A percentile compares a stretch with the other conserved stretches of the same genome.
These are phyloP conservation scores for Catotricha subobsoleta DNA, from an alignment of 2,888 invertebrate species.

Conservation along the genomic window DNA sequence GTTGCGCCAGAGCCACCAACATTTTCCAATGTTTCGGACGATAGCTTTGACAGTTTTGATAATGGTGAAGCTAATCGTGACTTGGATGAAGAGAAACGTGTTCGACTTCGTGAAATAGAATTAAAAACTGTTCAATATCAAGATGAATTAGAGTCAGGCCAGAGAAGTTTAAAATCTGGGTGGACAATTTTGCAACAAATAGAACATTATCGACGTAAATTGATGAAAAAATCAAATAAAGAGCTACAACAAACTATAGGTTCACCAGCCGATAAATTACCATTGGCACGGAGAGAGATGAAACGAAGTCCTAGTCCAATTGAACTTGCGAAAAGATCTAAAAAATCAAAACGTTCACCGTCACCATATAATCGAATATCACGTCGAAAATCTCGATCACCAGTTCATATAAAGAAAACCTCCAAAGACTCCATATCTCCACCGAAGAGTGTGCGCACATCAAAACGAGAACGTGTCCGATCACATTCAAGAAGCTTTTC, in stretches of 20 bases:
- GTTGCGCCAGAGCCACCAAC: slow-evolving; percentile 24
- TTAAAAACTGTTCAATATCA: slow-evolving; percentile 89
- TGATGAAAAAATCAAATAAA: slow-evolving; percentile 42
- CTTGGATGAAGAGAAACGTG: slow-evolving; percentile 50
- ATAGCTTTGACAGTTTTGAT: slow-evolving; percentile 25
- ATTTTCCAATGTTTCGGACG: slow-evolving; percentile 21
- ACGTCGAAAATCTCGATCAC: slow-evolving; percentile 24
- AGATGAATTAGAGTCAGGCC: slow-evolving; percentile 84
- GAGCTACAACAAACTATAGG: slow-evolving; percentile 10
- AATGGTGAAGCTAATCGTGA: slow-evolving; percentile 30
- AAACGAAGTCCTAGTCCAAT: slow-evolving; percentile 17
- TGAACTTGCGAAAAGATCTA: slow-evolving; percentile 12
- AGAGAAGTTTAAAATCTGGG: slow-evolving; percentile 48
- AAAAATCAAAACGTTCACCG: slow-evolving; percentile 18
- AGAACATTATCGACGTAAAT: slow-evolving; percentile 74
- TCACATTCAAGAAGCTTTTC: slow-evolving; percentile 5
- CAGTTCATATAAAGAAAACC: slow-evolving; percentile 24
- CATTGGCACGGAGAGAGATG: slow-evolving; percentile 14
- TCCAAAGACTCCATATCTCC: slow-evolving; percentile 15
- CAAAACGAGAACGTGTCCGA: neutral
- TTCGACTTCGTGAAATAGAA: slow-evolving; percentile 77
- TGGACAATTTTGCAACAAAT: slow-evolving; percentile 69
- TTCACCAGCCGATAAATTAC: slow-evolving; percentile 12
- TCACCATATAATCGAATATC: slow-evolving; percentile 23
- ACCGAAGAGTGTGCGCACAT: neutral